Base-by-base conservation (phyloP, 1,140 invertebrate genomes). In the Leguminivora glycinivorella region DNA sequence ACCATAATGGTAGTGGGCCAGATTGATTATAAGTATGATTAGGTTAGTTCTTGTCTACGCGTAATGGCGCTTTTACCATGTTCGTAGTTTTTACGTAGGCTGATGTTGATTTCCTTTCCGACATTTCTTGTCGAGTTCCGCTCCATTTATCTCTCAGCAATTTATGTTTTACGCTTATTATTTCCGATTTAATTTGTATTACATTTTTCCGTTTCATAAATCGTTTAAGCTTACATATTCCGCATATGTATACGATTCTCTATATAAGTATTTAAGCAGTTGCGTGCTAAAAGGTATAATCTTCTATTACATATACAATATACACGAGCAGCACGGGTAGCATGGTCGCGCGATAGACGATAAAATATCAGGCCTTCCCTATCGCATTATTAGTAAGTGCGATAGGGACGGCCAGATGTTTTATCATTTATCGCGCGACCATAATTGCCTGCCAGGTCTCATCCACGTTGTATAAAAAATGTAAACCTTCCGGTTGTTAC, bases 91-190 rank as follows among this genome's bases (percentile, higher is more conserved):
- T 52, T 52, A 22, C 47, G 19, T 22, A 52, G 47, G 19, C 7
- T 22, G n/a, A 52, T 52, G 47, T 52, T 22, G 17, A 52, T 52
- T 52, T 52, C 19, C 47, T n/a, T 19, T 52, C 47, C 19, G 19
- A 52, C 47, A 22, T 52, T 52, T 52, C 47, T 52, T 52, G 47
- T 10, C 19, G 47, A 9, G 47, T 52, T 52, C 47, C 47, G 47
- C 17, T 52, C 47, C 47, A 52, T 52, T 52, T 52, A 52, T 52
- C 47, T 22, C 6, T 43, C 40, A 4, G 40, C 9, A 52, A 52
- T 22, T 19, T 52, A 22, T 19, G 47, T 52, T 52, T 47, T 22
- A 52, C 19, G 47, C 47, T 19, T 22, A 9, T 22, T 52, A 22
- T 22, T 52, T 52, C 47, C 19, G 47, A 52, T 52, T 22, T 9